phyloP scores from a whole-genome alignment of 2,113 vertebrate species.

The Peromyscus polionotus region DNA sequence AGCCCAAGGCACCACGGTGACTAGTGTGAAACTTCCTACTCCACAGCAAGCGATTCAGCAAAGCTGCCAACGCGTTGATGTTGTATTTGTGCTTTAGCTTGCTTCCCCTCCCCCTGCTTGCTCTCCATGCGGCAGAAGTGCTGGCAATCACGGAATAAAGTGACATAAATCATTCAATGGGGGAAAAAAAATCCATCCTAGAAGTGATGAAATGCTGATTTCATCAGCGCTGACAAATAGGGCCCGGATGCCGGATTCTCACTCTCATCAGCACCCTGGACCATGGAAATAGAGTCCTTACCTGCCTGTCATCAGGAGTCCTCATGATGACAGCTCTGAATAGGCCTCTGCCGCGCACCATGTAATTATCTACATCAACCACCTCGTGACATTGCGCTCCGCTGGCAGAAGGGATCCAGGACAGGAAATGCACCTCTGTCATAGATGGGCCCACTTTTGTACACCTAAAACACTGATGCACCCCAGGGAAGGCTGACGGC shows the following conservation, averaged over 20 bases:
- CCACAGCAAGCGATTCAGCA: background rate
- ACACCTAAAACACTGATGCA: background rate
- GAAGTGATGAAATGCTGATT: constrained; percentile 49
- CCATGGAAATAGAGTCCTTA: constrained; percentile 15
- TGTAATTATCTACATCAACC: constrained; percentile 34
- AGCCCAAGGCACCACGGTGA: background rate
- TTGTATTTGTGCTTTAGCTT: background rate
- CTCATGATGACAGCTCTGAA: constrained; percentile 52
- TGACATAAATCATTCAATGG: constrained; percentile 27
- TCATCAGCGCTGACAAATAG: background rate
- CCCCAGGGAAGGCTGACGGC: background rate
- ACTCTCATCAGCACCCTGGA: constrained; percentile 32
- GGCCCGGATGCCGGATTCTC: background rate
- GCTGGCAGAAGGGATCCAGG: background rate
- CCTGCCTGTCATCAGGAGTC: constrained; percentile 29
- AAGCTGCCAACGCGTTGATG: background rate
- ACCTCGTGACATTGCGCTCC: background rate
- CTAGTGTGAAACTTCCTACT: background rate
- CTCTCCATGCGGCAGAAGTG: background rate
- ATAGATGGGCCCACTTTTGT: background rate
- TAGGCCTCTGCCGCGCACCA: background rate
- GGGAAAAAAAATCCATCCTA: background rate
- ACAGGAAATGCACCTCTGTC: constrained; percentile 54
- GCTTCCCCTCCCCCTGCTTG: background rate
- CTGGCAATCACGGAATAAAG: constrained; percentile 46